Base-by-base conservation (phyloP, 2,113 vertebrate genomes). In the Heterochromis multidens region DNA sequence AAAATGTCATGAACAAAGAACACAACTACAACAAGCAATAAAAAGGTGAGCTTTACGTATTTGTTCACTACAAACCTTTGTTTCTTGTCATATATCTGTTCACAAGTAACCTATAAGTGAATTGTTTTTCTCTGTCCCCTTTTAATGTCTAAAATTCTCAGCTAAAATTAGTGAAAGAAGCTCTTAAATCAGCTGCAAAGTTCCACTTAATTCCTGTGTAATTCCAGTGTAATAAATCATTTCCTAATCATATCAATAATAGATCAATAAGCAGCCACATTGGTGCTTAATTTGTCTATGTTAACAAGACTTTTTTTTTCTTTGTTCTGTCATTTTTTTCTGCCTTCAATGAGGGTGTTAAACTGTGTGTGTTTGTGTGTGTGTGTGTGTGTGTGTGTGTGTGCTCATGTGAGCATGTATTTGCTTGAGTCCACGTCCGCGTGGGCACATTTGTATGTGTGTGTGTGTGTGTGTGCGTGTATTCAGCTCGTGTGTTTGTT, bases 401-500 rank as follows among this genome's bases (percentile, higher is more conserved):
- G 84, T 79, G 67, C 25, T 29, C 62, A 85, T 83, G 88, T 88
- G 82, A 81, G 85, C n/a, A 70, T 86, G 81, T 80, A 87, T 86
- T 83, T 90, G 81, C 79, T 82, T 72, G 80, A 80, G 86, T 86
- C 86, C 77, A 72, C 83, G 85, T 89, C 77, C 35, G 92, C 79
- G 87, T 93, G 87, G 87, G 92, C 91, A 90, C 88, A 79, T 84
- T 79, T 79, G 57, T 62, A 29, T 58, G 63, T 62, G 82, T 63
- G 65, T 65, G 72, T 78, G 74, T 84, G 61, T 79, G 49, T 83
- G 84, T 81, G 85, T 90, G 84, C 93, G 86, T 92, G 65, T 60
- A 65, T 84, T 84, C 80, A 81, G 65, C 70, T 90, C 16, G 35
- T 85, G 87, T 83, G 87, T 91, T 86, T 93, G 86, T 92, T 93